These are phyloP conservation scores for Peromyscus californicus DNA, from an alignment of 2,113 vertebrate species.

Conservation along the genomic window DNA sequence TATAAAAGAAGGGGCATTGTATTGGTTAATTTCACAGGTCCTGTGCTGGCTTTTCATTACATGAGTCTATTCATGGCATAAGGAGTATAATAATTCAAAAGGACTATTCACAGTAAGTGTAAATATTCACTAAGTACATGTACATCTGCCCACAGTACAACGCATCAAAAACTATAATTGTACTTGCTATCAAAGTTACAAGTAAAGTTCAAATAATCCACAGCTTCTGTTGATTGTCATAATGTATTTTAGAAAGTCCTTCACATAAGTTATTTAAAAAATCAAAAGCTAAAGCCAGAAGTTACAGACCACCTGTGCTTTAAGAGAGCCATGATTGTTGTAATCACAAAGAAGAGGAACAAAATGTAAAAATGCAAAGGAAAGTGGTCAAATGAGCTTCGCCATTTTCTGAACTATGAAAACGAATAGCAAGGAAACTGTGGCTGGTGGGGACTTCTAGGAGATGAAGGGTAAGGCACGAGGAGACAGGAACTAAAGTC, in stretches of 20 bases:
- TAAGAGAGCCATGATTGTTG: neutral
- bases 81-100: conserved; percentile 48
- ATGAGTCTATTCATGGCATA: neutral
- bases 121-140: conserved; percentile 24
- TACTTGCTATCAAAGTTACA: neutral
- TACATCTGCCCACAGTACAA: neutral
- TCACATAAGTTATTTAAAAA: conserved; percentile 37
- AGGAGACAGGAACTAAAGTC: too few relatives aligned
- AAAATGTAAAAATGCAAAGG: neutral
- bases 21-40: conserved; percentile 26
- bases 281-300: neutral
- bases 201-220: conserved; percentile 55
- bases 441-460: neutral
- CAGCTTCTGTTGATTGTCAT: conserved; percentile 6
- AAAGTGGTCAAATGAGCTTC: neutral
- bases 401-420: neutral
- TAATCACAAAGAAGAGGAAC: conserved; percentile 2
- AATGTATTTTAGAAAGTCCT: conserved; percentile 63
- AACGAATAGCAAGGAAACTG: neutral
- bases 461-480: neutral
- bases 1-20: neutral
- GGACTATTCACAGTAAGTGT: neutral
- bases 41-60: conserved; percentile 21
- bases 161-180: conserved; percentile 40
- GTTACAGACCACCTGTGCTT: neutral